phyloP scores from a whole-genome alignment of 2,113 vertebrate species.

The Apodemus speciosus region DNA sequence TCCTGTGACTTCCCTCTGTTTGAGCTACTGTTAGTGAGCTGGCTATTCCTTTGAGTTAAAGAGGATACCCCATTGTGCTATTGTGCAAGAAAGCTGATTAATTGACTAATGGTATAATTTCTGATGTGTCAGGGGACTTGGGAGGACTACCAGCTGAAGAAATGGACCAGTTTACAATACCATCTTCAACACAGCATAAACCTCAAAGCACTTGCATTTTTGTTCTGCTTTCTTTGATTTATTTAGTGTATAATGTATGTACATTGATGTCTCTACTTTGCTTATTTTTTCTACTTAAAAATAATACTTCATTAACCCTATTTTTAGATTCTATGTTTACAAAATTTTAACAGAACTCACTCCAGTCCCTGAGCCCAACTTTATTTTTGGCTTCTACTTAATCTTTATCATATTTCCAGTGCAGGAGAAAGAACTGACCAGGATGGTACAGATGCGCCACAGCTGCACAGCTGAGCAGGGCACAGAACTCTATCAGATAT shows the following conservation, averaged over 20 bases:
- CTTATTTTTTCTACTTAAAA: conserved; percentile 21
- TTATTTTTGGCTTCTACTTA: neutral
- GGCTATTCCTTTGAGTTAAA: conserved; percentile 56
- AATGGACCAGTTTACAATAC: conserved; percentile 34
- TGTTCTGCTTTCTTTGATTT: conserved; percentile 50
- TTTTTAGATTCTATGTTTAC: conserved; percentile 43
- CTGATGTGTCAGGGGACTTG: neutral
- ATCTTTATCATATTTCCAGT: neutral
- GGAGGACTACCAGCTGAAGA: neutral
- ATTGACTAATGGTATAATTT: conserved; percentile 70
- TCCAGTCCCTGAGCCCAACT: too few species aligned
- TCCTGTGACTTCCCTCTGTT: conserved; percentile 54
- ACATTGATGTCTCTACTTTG: conserved; percentile 48
- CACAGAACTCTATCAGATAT: neutral
- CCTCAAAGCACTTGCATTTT: conserved; percentile 22
- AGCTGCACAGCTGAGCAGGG: neutral
- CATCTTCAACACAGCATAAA: conserved; percentile 25
- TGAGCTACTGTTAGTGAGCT: conserved; percentile 1
- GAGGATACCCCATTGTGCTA: conserved; percentile 6
- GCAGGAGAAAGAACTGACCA: neutral
- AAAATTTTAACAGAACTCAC: neutral
- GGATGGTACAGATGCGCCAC: neutral
- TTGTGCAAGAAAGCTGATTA: conserved; percentile 60
- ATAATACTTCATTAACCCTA: neutral
- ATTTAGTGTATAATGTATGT: conserved; percentile 25